Evolutionary conservation across 2,113 vertebrate genomes (phyloP), one percentile per base, ranked within the genome.

Genomic region (Paradoxurus hermaphroditus): DNA sequence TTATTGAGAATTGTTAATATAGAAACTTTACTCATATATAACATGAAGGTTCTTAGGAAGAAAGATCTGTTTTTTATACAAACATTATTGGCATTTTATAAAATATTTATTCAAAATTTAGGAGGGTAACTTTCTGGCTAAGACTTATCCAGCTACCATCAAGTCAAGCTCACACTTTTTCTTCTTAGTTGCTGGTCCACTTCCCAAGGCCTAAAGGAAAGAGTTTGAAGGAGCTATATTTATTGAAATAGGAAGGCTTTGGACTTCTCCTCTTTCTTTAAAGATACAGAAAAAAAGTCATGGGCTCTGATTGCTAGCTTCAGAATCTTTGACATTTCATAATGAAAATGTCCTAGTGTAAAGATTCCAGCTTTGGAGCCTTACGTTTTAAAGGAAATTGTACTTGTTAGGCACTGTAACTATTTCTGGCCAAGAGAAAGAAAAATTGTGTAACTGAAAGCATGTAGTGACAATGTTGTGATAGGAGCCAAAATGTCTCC

Each of bases 401-500:
- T 95, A 78, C 23, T n/a, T 73, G 91, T 96, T 85, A 92, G 49
- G 4, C 11, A 62, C n/a, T 65, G 27, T 39, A 49, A 82, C 44
- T 90, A 59, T 94, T 97, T 97, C 94, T 94, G 95, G 65, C 16
- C 25, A 68, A 53, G 39, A 95, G 81, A 93, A 97, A 73, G 18
- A 88, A 91, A 79, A 94, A 87, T 86, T 18, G 1, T 95, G 92
- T 95, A 86, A 87, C 62, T 86, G 75, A 96, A 92, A 96, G 23
- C 49, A 82, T 96, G 97, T 91, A 96, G 39, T 96, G 86, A 91
- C 51, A 92, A 23, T 92, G 49, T 96, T 96, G 62, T 97, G 78
- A 97, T 86, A 79, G 88, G 44, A 97, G 15, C 77, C 78, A 94
- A 96, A 97, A 92, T 94, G 84, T 95, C 67, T 92, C 27, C 39